phyloP scores from a whole-genome alignment of 2,888 invertebrate genomes.

The Thyatira batis region DNA sequence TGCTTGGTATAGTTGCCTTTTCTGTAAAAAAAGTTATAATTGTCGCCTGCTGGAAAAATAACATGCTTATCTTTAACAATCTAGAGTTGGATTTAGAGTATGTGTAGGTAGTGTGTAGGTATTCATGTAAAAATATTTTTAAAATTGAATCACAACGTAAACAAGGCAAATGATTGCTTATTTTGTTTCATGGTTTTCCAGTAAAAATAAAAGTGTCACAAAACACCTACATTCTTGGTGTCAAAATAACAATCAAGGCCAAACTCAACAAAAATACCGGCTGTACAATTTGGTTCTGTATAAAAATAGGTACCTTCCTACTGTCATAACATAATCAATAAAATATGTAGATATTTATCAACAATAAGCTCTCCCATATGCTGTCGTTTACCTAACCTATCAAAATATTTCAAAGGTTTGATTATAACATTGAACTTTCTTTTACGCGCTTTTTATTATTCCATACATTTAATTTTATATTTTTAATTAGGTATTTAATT shows the following conservation, averaged over 20 bases:
- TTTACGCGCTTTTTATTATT: background rate
- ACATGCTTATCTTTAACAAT: background rate
- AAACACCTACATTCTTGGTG: constrained; percentile 1
- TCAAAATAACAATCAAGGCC: background rate
- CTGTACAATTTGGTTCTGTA: background rate
- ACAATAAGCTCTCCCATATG: no score
- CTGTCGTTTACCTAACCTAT: no score
- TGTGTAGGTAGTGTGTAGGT: background rate
- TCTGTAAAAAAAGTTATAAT: no score
- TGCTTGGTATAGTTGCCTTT: no score
- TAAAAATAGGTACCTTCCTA: background rate
- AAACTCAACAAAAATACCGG: background rate
- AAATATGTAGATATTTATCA: no score
- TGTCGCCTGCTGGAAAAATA: no score
- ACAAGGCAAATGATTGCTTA: background rate
- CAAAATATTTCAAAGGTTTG: no score
- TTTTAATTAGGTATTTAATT: background rate
- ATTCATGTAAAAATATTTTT: background rate
- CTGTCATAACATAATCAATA: no score
- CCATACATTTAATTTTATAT: background rate
- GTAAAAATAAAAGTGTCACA: constrained; percentile 1
- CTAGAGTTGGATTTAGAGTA: no score
- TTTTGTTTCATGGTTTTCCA: background rate
- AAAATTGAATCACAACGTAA: background rate
- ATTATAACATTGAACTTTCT: no score